Conservation (phyloP, 2,888 invertebrate species). For the Drosophila kuntzei region DNA sequence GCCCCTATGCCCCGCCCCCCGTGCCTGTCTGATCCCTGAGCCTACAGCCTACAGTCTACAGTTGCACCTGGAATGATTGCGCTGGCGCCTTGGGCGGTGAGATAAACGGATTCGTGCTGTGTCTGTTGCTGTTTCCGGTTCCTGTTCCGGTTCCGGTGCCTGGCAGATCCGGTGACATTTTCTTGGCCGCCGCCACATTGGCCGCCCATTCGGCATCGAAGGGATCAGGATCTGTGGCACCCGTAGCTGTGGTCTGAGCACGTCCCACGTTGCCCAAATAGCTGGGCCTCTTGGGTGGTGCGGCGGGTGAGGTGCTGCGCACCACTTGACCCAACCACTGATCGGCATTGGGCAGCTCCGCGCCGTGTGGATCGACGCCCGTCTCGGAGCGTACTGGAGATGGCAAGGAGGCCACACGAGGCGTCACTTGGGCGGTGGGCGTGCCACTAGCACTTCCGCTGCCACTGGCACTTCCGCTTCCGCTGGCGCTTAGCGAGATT, state of each 20-base stretch:
- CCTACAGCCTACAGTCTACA: conserved; percentile 68
- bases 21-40: neutral
- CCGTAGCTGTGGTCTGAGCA: conserved; percentile 86
- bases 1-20: conserved; percentile 37
- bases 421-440: conserved; percentile 86
- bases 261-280: conserved; percentile 87
- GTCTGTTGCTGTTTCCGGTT: conserved; percentile 55
- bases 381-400: conserved; percentile 69
- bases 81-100: conserved; percentile 85
- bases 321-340: conserved; percentile 93
- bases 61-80: conserved; percentile 86
- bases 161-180: conserved; percentile 86
- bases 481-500: conserved; percentile 58
- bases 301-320: conserved; percentile 87
- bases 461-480: conserved; percentile 41
- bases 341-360: conserved; percentile 91
- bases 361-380: conserved; percentile 80
- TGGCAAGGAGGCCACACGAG: conserved; percentile 87
- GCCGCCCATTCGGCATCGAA: conserved; percentile 94
- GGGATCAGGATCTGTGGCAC: conserved; percentile 86
- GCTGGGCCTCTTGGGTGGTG: conserved; percentile 86
- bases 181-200: conserved; percentile 84
- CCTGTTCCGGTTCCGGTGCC: conserved; percentile 20
- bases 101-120: conserved; percentile 86
- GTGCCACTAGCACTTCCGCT: conserved; percentile 61